Base-by-base conservation (phyloP, 2,888 invertebrate species). In the Mesochorus sp. region DNA sequence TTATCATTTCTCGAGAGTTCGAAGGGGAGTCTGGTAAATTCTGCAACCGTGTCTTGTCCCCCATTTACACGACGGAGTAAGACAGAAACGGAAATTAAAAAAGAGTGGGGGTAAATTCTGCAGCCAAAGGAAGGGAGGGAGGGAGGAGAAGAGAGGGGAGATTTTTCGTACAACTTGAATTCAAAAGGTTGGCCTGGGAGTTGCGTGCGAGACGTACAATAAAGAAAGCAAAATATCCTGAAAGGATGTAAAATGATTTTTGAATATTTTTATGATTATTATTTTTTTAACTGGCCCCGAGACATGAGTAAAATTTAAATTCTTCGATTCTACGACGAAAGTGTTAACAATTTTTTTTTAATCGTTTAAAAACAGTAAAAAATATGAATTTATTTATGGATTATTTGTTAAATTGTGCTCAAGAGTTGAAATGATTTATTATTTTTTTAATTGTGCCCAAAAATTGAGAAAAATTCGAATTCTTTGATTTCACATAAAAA, bases 101-200 rank as follows among this genome's bases (percentile, higher is more conserved):
- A 21, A 24, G 28, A 55, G 49, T 17, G 21, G 68, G 24, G 28
- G 4, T 0, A 21, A 21, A 39, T 59, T 31, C 21, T 44, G 61
- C 21, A 6, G 28, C 14, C 21, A 21, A 47, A 37, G n/a, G n/a
- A n/a, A n/a, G n/a, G n/a, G n/a, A n/a, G n/a, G n/a, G 34, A 34
- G 31, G 14, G 62, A 12, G 14, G 53, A 19, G 21, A 44, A 34
- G 31, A 14, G 62, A 12, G 14, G 53, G 28, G 21, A 10, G 42
- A 5, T 19, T 42, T 19, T 19, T 47, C 21, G 42, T 8, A 14
- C n/a, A 61, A 68, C 66, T 44, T 47, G 57, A 70, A 24, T 64
- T 59, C 39, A 44, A 59, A 66, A 71, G 71, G 71, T 59, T 39
- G 57, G 51, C 39, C 57, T 70, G 42, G 17, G 8, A 59, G 47